Conservation (phyloP, 2,113 vertebrate species). For the Empidonax alnorum region DNA sequence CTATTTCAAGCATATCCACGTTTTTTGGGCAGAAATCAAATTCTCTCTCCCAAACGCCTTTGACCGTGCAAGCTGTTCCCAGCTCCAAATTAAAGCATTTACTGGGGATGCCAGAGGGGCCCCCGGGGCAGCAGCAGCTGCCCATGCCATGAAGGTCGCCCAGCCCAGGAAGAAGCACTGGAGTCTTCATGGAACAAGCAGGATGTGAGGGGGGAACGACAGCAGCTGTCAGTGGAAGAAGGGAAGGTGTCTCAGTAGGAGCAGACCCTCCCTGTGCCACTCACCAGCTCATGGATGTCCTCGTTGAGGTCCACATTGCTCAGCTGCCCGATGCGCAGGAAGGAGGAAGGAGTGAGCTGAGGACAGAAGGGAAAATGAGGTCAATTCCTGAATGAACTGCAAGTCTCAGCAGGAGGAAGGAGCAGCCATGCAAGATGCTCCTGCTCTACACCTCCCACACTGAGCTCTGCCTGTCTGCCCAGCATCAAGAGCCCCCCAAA, state of each 20-base stretch:
- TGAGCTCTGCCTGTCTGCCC: background rate
- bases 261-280: background rate
- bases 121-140: background rate
- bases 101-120: background rate
- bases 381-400: fast-evolving
- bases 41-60: background rate
- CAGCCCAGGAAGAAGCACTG: background rate
- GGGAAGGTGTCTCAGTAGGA: fast-evolving
- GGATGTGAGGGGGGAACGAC: background rate
- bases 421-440: fast-evolving
- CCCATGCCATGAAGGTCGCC: fast-evolving
- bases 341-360: slow-evolving; percentile 76
- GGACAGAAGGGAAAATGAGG: background rate
- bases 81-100: background rate
- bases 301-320: slow-evolving; percentile 92
- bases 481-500: fast-evolving
- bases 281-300: slow-evolving; percentile 75
- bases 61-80: background rate
- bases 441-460: fast-evolving
- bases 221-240: background rate
- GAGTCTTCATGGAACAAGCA: fast-evolving
- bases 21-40: slow-evolving; percentile 19
- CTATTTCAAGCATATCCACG: background rate
- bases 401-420: background rate
- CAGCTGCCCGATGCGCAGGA: slow-evolving; percentile 87